Evolutionary conservation across 2,113 vertebrate genomes (phyloP), one percentile per base, ranked within the genome.

Genomic region (Athene noctua): DNA sequence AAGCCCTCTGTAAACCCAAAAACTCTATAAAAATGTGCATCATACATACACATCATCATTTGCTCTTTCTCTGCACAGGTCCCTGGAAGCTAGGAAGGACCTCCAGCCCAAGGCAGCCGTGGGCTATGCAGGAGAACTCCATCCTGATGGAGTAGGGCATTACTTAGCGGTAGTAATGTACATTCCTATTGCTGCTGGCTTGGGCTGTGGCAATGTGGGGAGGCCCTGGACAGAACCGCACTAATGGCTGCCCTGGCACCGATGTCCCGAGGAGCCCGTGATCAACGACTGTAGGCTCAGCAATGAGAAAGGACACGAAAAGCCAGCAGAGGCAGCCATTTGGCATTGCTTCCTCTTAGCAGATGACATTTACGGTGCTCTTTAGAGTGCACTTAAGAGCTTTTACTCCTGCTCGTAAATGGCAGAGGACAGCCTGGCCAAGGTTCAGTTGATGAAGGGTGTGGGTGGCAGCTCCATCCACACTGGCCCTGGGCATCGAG

Each of bases 121-220:
- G 30, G 34, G 49, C 58, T 17, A 15, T 22, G 30, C 21, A 15
- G 51, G 49, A 49, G 70, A 18, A n/a, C 26, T 61, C 47, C 19
- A 8, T 15, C 15, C 19, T 0, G 0, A 19, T 4, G 9, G 30
- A 44, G 30, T 0, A 30, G 5, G 6, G 44, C n/a, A 12, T 54
- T 52, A 23, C 8, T 36, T 13, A 51, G 27, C 1, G 30, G 47
- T 5, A 34, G 79, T 11, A 38, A 57, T 2, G 46, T 7, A 15
- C 12, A 7, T 36, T 34, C 4, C 7, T 27, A 5, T 3, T 8
- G 51, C 55, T 16, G 54, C 26, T 6, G 18, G 1, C 23, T 15
- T 8, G 70, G 40, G 77, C 49, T 7, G 36, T 5, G 20, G 57
- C 44, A 42, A 30, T 1, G 1, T 3, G 29, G 36, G 10, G 30